These are phyloP conservation scores for Antheraea mylitta DNA, from an alignment of 1,140 invertebrate species.

Conservation along the genomic window DNA sequence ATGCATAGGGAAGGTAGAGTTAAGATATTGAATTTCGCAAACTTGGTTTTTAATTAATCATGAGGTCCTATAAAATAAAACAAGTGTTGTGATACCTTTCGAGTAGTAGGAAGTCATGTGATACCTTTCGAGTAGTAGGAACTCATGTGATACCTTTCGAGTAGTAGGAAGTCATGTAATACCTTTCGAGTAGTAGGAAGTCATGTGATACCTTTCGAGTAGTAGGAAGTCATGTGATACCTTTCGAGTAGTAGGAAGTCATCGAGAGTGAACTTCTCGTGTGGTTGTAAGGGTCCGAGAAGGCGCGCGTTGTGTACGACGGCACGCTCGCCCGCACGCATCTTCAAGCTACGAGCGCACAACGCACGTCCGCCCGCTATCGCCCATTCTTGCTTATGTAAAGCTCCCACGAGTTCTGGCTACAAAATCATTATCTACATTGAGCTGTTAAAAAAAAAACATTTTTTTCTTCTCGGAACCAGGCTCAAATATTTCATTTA, in stretches of 20 bases:
- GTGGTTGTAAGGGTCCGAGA: slow-evolving; percentile 88
- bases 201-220: slow-evolving; percentile 89
- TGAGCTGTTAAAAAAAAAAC: no score
- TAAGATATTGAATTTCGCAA: no score
- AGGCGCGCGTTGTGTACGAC: slow-evolving; percentile 95
- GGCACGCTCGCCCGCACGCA: slow-evolving; percentile 81
- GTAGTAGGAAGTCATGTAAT: slow-evolving; percentile 93
- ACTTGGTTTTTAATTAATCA: no score
- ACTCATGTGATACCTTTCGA: no score
- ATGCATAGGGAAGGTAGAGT: no score
- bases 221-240: slow-evolving; percentile 88
- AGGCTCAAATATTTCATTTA: no score
- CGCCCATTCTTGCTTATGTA: slow-evolving; percentile 77
- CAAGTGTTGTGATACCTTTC: neutral
- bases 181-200: slow-evolving; percentile 93
- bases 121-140: no score
- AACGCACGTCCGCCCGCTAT: slow-evolving; percentile 82
- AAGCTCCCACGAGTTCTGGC: slow-evolving; percentile 66
- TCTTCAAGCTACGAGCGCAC: slow-evolving; percentile 78
- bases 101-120: no score
- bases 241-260: slow-evolving; percentile 96
- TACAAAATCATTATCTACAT: slow-evolving; percentile 17
- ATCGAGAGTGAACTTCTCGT: slow-evolving; percentile 92
- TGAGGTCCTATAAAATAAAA: no score
- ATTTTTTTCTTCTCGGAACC: no score